Conservation (phyloP, 2,888 invertebrate species). For the Ectropis crepuscularia region DNA sequence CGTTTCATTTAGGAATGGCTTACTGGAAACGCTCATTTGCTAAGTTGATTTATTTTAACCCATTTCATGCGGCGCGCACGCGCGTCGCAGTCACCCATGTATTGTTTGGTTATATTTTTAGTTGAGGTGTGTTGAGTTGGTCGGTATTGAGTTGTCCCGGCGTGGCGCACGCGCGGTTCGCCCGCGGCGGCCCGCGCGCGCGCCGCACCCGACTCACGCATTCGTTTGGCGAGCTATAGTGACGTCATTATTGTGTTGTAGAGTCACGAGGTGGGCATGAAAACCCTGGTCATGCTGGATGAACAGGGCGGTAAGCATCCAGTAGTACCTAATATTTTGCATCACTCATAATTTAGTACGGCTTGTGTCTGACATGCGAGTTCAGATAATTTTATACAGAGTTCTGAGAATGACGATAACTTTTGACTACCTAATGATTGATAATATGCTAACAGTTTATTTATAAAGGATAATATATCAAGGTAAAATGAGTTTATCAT, state of each 20-base stretch:
- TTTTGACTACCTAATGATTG: constrained; percentile 63
- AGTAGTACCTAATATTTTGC: constrained; percentile 81
- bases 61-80: constrained; percentile 52
- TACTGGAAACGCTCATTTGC: constrained; percentile 80
- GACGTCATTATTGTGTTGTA: constrained; percentile 90
- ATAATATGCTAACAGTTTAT: constrained; percentile 76
- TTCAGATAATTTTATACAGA: constrained; percentile 74
- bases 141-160: constrained; percentile 63
- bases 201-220: constrained; percentile 68
- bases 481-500: constrained; percentile 76
- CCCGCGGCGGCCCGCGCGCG: constrained; percentile 53
- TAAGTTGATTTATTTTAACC: constrained; percentile 71
- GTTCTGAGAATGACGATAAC: constrained; percentile 71
- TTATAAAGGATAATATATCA: constrained; percentile 73
- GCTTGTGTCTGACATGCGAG: constrained; percentile 81
- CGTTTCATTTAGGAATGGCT: constrained; percentile 82
- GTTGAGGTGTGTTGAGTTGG: constrained; percentile 70
- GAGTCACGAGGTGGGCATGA: constrained; percentile 99
- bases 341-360: constrained; percentile 81
- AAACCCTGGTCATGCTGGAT: constrained; percentile 99
- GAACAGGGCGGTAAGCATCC: constrained; percentile 99
- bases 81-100: constrained; percentile 63
- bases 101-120: constrained; percentile 71
- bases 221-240: constrained; percentile 83
- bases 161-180: constrained; percentile 59